phyloP scores from a whole-genome alignment of 2,797 vertebrate species.

The Scolopax rusticola region DNA sequence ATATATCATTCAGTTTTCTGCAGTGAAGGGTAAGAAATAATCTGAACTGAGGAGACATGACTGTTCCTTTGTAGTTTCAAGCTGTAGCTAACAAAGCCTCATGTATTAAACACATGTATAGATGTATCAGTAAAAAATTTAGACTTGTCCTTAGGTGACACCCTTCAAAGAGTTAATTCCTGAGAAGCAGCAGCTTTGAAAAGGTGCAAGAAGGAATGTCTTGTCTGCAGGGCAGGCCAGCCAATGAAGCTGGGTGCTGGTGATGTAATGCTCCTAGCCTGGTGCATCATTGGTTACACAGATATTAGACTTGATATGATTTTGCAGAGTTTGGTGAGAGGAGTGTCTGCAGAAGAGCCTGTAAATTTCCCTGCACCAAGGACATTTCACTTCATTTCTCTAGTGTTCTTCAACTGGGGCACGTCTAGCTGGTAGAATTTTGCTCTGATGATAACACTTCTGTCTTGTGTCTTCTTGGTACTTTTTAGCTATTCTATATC shows the following conservation, averaged over 20 bases:
- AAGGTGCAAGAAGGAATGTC: conserved; percentile 59
- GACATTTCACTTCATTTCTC: background rate
- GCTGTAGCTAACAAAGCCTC: background rate
- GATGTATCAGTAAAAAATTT: background rate
- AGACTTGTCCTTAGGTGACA: conserved; percentile 4
- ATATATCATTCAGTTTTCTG: background rate
- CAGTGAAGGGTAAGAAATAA: background rate
- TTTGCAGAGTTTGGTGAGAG: conserved; percentile 52
- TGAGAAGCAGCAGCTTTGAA: conserved; percentile 56
- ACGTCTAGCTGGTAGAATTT: background rate
- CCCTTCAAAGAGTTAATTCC: conserved; percentile 51
- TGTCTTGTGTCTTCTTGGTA: background rate
- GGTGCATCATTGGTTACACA: conserved; percentile 63
- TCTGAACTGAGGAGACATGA: background rate
- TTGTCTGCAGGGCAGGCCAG: conserved; percentile 53
- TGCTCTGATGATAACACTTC: background rate
- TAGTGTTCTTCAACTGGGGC: background rate
- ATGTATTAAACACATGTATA: background rate
- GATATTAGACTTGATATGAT: conserved; percentile 17
- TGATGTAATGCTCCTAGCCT: conserved; percentile 74
- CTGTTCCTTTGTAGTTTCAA: background rate
- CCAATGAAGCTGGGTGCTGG: conserved; percentile 67
- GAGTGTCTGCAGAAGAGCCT: conserved; percentile 34
- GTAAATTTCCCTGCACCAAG: conserved; percentile 57
- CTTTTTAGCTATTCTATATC: background rate